Conservation (phyloP, 2,113 vertebrate species). For the Entelurus aequoreus region DNA sequence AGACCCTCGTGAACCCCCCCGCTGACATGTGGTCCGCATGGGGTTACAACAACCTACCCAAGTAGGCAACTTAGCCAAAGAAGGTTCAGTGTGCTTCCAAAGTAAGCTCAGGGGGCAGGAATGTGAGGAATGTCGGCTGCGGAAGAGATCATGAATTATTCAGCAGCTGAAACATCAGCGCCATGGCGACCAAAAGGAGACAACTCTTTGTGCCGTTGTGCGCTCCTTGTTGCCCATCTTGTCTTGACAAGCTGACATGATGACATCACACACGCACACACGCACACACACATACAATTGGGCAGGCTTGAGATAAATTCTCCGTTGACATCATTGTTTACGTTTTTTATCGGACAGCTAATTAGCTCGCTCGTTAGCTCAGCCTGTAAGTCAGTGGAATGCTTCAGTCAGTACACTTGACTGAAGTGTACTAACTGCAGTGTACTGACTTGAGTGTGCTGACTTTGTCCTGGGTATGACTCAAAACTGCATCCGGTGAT, state of each 20-base stretch:
- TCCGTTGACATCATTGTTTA: slow-evolving; percentile 2
- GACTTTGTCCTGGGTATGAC: no score
- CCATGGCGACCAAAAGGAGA: slow-evolving; percentile 18
- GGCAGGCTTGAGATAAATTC: not conserved
- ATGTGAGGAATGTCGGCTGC: slow-evolving; percentile 51
- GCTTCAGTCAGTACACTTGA: no score
- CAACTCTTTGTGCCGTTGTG: slow-evolving; percentile 23
- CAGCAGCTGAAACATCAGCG: not conserved
- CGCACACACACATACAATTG: slow-evolving; percentile 1
- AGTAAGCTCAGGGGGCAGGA: slow-evolving; percentile 23
- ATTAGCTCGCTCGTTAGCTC: no score
- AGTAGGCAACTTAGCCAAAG: no score
- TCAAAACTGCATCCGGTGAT: no score
- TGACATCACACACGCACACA: slow-evolving; percentile 1
- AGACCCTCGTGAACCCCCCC: not conserved
- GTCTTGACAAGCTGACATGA: slow-evolving; percentile 14
- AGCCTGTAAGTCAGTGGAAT: no score
- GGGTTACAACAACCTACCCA: no score
- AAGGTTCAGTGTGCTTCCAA: not conserved
- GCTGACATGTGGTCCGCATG: no score
- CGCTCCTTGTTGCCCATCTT: slow-evolving; percentile 30
- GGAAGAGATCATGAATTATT: slow-evolving; percentile 39
- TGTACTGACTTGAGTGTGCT: no score
- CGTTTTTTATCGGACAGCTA: not conserved
- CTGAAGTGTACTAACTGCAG: no score